Base-by-base conservation (phyloP, 2,888 invertebrate species). In the Balanococcus diminutus region DNA sequence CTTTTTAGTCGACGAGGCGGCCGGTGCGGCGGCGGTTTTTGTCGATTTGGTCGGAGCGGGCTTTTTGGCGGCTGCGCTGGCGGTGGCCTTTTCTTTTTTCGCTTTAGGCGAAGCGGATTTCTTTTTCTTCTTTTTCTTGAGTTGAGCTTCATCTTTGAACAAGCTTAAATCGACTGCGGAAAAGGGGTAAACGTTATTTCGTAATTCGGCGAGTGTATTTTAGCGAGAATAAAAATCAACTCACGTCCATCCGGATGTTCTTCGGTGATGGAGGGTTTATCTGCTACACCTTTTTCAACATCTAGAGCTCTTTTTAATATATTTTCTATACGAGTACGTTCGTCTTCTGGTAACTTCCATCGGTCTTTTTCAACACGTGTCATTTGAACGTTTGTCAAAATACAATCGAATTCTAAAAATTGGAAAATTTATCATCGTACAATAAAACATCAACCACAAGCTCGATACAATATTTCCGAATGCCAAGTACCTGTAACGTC, bases 191-290 rank as follows among this genome's bases (percentile, higher is more conserved):
- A 39, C n/a, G n/a, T n/a, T n/a, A n/a, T n/a, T 16, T n/a, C n/a
- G 46, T n/a, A 46, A 42, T 42, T 42, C 11, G 4, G 11, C 1
- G 42, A 42, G 11, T 14, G 14, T 11, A 14, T 51, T 51, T 28
- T 1, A 28, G 22, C 4, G 56, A 84, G n/a, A 36, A 32, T 56
- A 87, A 14, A 67, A 83, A 36, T 39, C 81, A 61, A 88, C 95
- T 93, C 90, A 95, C 95, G 90, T 89, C 95, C 96, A 90, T 96
- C 96, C 0, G 96, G 96, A 90, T 96, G 95, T 89, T 96, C 96
- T 90, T 95, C 95, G 0, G 95, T 95, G 87, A 95, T 92, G 86
- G 92, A 91, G 81, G 92, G 92, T 87, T 92, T 91, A 86, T 93
- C 93, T 46, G 92, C 91, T 85, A 94, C 92, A 2, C 95, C 94